Evolutionary conservation across 2,797 vertebrate genomes (phyloP).

Genomic region (Delichon dasypus): DNA sequence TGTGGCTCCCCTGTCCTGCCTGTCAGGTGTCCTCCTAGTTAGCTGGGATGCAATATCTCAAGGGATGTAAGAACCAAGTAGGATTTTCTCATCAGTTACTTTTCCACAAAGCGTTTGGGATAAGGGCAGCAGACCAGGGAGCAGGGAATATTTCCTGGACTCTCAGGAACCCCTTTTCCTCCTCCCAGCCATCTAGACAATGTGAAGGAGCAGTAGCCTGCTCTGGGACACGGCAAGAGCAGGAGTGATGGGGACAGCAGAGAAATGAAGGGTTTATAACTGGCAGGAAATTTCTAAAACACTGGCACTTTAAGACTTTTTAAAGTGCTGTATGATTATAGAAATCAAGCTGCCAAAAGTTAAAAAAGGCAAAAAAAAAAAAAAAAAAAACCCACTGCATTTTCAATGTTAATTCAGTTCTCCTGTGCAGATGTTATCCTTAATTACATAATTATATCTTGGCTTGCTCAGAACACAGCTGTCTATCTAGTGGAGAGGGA

Average conservation of each 20-base stretch:
- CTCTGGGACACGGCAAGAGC: neutral
- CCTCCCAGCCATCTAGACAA: neutral
- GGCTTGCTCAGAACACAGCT: constrained; percentile 6
- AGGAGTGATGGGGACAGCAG: neutral
- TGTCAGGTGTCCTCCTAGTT: neutral
- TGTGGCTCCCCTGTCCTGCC: neutral
- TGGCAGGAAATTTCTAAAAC: neutral
- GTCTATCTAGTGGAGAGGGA: neutral
- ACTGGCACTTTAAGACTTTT: neutral
- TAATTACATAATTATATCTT: constrained; percentile 41
- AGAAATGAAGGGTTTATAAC: neutral
- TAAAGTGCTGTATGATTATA: neutral
- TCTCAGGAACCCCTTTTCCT: neutral
- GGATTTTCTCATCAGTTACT: neutral
- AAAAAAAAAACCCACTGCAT: neutral
- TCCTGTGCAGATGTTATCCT: constrained; percentile 38
- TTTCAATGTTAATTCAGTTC: constrained; percentile 22
- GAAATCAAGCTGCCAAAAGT: constrained; percentile 9
- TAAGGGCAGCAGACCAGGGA: neutral
- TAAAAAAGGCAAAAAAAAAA: neutral
- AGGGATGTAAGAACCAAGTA: neutral
- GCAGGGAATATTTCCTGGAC: neutral
- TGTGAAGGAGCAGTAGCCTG: neutral
- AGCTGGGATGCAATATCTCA: neutral
- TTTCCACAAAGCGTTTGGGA: neutral